Base-by-base conservation (phyloP, 2,888 invertebrate genomes). In the Amphipoea oculea region DNA sequence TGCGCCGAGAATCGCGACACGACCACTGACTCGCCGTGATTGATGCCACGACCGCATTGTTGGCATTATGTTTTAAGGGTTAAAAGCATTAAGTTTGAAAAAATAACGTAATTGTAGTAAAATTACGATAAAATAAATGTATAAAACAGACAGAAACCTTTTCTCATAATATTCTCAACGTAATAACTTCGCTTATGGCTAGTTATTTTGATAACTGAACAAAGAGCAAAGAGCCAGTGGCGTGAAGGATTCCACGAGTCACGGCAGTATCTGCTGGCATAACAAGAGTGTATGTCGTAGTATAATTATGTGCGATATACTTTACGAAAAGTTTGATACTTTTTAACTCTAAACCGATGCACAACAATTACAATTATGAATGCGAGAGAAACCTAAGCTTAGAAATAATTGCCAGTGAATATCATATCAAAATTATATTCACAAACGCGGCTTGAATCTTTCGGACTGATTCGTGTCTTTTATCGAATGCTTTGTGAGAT, bases 11-110 rank as follows among this genome's bases (percentile, higher is more conserved):
- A 45, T 68, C 36, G 42, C 29, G 51, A 67, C 83, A 23, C 65
- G 66, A 36, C 29, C 72, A 48, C 54, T 48, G 65, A 45, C 62
- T 69, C 23, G 54, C 20, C 3, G 40, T 84, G 83, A 84, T 86
- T 86, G 73, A 86, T 86, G 66, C 40, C n/a, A 42, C 63, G 45
- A 54, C 51, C 54, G 12, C 12, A 45, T 62, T 80, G 60, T 69
- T 63, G 42, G 42, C 40, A 73, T 74, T 80, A 14, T 48, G 1
- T 57, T 74, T 57, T 14, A 42, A 23, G 12, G 11, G 60, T 80
- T 63, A 2, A 60, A 68, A 63, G 6, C 12, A 48, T 45, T 20
- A 3, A 1, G 23, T 1, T 12, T 60, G n/a, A n/a, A 45, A 51
- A 76, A 63, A 60, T 11, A 76, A 65, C 7, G n/a, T 5, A 77